phyloP scores from a whole-genome alignment of 2,113 vertebrate species.

The Apeltes quadracus region DNA sequence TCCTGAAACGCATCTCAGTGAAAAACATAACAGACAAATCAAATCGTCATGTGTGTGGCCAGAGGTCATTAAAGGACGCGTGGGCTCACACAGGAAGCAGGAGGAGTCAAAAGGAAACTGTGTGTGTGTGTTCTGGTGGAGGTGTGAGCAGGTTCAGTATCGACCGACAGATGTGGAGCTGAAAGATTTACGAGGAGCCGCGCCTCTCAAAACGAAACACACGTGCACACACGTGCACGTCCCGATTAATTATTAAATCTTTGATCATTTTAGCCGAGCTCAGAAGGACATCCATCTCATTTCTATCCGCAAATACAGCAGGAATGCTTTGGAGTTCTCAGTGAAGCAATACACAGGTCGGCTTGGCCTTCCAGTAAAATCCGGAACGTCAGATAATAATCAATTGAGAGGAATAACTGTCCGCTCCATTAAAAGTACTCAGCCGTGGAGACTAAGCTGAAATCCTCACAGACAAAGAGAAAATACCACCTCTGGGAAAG shows the following conservation, averaged over 20 bases:
- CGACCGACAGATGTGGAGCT: constrained; percentile 23
- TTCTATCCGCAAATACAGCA: constrained; percentile 49
- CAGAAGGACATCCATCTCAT: constrained; percentile 38
- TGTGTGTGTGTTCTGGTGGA: constrained; percentile 33
- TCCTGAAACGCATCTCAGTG: not conserved
- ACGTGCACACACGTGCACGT: not conserved
- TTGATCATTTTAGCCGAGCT: constrained; percentile 27
- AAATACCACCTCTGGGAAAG: constrained; percentile 35
- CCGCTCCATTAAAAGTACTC: constrained; percentile 2
- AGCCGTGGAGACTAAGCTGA: constrained; percentile 25
- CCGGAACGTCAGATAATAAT: not conserved
- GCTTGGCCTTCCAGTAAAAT: constrained; percentile 13
- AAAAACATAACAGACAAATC: constrained; percentile 25
- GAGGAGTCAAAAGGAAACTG: constrained; percentile 50
- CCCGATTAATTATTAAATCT: constrained; percentile 62
- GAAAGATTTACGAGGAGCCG: constrained; percentile 50
- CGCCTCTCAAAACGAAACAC: constrained; percentile 3
- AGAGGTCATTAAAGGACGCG: constrained; percentile 49
- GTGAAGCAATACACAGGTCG: constrained; percentile 44
- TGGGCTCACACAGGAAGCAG: constrained; percentile 61
- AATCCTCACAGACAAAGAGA: constrained; percentile 44
- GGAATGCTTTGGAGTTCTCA: constrained; percentile 46
- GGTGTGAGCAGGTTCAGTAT: constrained; percentile 30
- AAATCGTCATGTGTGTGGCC: not conserved
- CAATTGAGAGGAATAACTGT: constrained; percentile 27